Percentiles rank a stretch among this genome's conserved stretches.
phyloP scores from a whole-genome alignment of 2,888 invertebrate genomes.

The Marronus borbonicus region DNA sequence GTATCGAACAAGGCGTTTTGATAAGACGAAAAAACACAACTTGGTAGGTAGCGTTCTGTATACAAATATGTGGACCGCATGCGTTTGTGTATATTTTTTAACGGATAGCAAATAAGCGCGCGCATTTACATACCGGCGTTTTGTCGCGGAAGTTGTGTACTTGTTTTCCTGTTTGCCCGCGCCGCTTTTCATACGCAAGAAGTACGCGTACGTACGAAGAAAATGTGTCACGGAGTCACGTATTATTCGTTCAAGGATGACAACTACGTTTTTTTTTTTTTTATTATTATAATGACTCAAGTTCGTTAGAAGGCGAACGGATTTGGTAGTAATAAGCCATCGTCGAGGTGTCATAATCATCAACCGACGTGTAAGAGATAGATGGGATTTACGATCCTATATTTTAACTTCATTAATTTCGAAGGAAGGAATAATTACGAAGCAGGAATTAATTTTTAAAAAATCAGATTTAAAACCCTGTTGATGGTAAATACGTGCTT shows the following conservation, averaged over 20 bases:
- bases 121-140: constrained; percentile 23
- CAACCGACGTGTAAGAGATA: too few relatives aligned
- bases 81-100: constrained; percentile 3
- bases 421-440: too few relatives aligned
- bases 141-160: constrained; percentile 29
- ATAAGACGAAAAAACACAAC: constrained; percentile 24
- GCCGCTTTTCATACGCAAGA: constrained; percentile 13
- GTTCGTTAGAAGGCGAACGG: neutral
- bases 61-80: constrained; percentile 1
- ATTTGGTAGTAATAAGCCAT: constrained; percentile 1
- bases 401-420: too few relatives aligned
- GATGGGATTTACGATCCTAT: too few relatives aligned
- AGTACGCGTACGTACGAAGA: constrained; percentile 3
- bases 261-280: constrained; percentile 2
- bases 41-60: constrained; percentile 21
- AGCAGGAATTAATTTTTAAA: too few relatives aligned
- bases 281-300: constrained; percentile 5
- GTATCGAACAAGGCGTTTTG: constrained; percentile 7
- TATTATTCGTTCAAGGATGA: constrained; percentile 31
- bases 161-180: constrained; percentile 35
- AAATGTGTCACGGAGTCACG: constrained; percentile 25
- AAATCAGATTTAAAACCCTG: too few relatives aligned
- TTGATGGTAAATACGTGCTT: too few relatives aligned
- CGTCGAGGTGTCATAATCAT: too few relatives aligned
- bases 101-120: constrained; percentile 12